Conservation (phyloP, 1,140 invertebrate species). For the Halesus radiatus region DNA sequence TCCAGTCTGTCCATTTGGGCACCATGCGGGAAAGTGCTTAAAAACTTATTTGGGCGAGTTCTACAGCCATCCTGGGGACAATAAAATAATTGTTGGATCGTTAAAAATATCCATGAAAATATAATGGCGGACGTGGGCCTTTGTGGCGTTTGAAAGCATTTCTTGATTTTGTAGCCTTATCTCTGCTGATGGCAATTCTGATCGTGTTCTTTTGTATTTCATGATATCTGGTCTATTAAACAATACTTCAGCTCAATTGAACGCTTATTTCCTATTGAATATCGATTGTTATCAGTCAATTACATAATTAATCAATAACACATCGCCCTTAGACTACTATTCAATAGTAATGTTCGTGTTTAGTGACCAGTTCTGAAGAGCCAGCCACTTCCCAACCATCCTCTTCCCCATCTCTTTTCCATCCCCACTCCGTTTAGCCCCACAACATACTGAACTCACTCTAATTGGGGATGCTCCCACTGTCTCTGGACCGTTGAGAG, state of each 20-base stretch:
- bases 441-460: no score
- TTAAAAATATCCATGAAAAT: constrained; percentile 33
- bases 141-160: constrained; percentile 2
- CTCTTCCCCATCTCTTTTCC: no score
- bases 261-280: not conserved
- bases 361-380: no score
- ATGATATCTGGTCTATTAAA: not conserved
- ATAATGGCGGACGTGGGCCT: not conserved
- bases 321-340: no score
- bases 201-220: not conserved
- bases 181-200: not conserved
- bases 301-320: no score
- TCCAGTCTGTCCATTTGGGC: not conserved
- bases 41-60: constrained; percentile 26
- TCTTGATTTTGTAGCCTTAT: constrained; percentile 17
- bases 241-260: not conserved
- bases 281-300: not conserved
- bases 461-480: no score
- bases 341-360: no score
- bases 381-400: no score
- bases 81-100: constrained; percentile 39
- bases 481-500: no score
- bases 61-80: constrained; percentile 9
- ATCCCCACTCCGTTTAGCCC: no score
- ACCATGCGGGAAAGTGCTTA: constrained; percentile 26